Evolutionary conservation across 2,113 vertebrate species (phyloP).

Genomic region (Aspiorhynchus laticeps): DNA sequence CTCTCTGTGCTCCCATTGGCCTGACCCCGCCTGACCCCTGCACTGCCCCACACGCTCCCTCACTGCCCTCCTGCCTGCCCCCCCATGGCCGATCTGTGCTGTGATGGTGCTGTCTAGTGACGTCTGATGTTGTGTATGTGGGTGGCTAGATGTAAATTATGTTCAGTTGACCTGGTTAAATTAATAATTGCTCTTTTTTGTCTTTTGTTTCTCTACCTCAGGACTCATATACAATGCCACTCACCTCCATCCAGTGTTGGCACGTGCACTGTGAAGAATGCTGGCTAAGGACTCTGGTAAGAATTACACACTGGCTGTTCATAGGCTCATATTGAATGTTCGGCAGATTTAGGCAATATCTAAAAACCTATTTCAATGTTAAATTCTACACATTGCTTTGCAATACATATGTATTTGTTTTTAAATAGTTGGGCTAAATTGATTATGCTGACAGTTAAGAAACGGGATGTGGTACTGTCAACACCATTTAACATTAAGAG

Average conservation of each 20-base stretch:
- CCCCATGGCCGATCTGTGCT: not conserved
- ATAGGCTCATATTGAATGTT: too few species aligned
- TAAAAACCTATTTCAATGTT: not conserved
- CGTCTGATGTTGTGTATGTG: conserved; percentile 44
- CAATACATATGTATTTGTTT: not conserved
- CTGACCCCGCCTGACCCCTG: conserved; percentile 80
- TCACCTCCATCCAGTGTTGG: conserved; percentile 99
- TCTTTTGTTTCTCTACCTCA: conserved; percentile 65
- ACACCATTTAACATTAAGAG: not conserved
- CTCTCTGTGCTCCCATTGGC: conserved; percentile 75
- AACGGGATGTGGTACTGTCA: not conserved
- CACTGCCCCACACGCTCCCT: conserved; percentile 55
- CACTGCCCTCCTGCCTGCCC: conserved; percentile 54
- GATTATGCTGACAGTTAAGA: not conserved
- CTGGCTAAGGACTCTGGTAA: conserved; percentile 99
- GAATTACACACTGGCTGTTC: conserved; percentile 47
- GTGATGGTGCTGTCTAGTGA: conserved; percentile 37
- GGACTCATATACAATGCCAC: conserved; percentile 98
- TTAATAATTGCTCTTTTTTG: not conserved
- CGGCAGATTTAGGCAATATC: not conserved
- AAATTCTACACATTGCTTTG: not conserved
- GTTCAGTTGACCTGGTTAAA: not conserved
- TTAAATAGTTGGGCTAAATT: not conserved
- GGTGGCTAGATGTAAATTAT: conserved; percentile 39
- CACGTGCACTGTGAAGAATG: conserved; percentile 99